These are phyloP conservation scores for Rana temporaria DNA, from an alignment of 2,113 vertebrate species.

Conservation along the genomic window DNA sequence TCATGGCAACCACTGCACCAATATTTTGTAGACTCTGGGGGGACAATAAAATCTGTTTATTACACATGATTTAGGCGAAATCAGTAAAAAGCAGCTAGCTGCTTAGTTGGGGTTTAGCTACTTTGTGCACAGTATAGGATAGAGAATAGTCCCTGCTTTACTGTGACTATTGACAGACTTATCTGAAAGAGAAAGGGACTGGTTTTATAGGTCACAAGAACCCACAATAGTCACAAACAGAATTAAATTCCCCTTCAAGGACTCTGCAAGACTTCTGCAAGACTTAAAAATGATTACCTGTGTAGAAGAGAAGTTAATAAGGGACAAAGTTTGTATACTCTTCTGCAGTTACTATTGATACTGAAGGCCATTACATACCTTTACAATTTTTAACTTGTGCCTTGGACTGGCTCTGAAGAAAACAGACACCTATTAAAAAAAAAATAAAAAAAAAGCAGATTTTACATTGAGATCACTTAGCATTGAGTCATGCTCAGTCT, in stretches of 20 bases:
- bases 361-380: conserved; percentile 73
- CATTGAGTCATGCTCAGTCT: no score
- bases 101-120: no score
- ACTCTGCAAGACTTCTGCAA: no score
- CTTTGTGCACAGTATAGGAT: no score
- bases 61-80: no score
- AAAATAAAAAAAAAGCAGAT: conserved; percentile 57
- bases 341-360: background rate
- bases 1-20: conserved; percentile 97
- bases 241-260: no score
- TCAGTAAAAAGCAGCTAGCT: no score
- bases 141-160: no score
- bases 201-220: no score
- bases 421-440: conserved; percentile 88
- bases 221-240: no score
- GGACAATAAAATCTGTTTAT: background rate
- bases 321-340: background rate
- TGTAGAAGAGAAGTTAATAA: background rate
- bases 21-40: conserved; percentile 91
- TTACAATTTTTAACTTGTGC: conserved; percentile 97
- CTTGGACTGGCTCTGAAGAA: conserved; percentile 96
- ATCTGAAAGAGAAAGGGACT: no score
- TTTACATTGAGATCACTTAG: background rate
- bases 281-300: background rate
- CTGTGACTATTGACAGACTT: no score